Evolutionary conservation across 2,888 invertebrate genomes (phyloP).

Genomic region (Pammene aurita): DNA sequence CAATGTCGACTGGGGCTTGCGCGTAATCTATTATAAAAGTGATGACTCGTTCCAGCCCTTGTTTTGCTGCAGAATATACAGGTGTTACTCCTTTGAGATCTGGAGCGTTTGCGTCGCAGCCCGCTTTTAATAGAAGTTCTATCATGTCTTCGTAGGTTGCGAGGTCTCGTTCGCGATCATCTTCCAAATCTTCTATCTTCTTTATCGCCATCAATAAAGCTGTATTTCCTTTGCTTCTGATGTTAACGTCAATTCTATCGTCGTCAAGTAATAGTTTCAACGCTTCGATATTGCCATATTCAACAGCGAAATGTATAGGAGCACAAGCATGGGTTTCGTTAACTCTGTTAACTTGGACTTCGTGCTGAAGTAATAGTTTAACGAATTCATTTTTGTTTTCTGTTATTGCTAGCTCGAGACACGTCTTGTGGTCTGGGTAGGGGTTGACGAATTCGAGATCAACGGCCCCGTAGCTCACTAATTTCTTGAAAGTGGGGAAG

Average conservation of each 20-base stretch:
- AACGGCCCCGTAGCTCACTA: constrained; percentile 74
- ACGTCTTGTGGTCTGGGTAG: constrained; percentile 83
- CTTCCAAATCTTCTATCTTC: constrained; percentile 76
- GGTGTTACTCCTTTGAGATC: constrained; percentile 82
- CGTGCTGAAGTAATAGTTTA: constrained; percentile 81
- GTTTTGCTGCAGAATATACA: constrained; percentile 84
- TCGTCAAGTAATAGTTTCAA: constrained; percentile 75
- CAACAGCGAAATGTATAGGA: constrained; percentile 86
- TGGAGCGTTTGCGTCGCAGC: constrained; percentile 81
- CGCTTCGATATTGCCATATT: constrained; percentile 77
- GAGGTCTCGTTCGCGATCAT: constrained; percentile 71
- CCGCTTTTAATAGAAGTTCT: constrained; percentile 79
- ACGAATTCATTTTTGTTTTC: constrained; percentile 82
- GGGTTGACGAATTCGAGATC: constrained; percentile 82
- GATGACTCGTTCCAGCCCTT: constrained; percentile 80
- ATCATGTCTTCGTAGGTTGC: constrained; percentile 77
- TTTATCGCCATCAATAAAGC: constrained; percentile 80
- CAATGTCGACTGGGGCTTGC: constrained; percentile 79
- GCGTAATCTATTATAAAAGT: constrained; percentile 79
- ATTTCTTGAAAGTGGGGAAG: constrained; percentile 75
- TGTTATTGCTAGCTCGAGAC: constrained; percentile 83
- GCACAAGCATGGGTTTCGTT: constrained; percentile 83
- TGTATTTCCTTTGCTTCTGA: constrained; percentile 79
- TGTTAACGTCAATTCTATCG: constrained; percentile 76
- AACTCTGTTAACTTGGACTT: constrained; percentile 84